phyloP scores from a whole-genome alignment of 2,113 vertebrate species.

The Miniopterus natalensis region DNA sequence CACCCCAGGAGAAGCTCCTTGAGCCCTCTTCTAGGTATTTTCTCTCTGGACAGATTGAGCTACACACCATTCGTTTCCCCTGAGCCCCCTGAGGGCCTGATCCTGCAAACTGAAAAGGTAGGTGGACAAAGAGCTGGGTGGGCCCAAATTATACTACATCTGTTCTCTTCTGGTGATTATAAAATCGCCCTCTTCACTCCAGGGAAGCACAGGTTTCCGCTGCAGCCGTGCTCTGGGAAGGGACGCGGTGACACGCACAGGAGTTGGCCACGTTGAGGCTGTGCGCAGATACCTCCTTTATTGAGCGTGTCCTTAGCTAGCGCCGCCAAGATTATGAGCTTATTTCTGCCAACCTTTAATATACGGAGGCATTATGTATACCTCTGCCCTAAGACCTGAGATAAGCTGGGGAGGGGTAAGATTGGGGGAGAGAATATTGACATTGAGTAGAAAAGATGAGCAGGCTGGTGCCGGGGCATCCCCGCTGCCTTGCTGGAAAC shows the following conservation, averaged over 20 bases:
- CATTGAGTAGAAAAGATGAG: background rate
- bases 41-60: background rate
- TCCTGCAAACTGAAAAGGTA: background rate
- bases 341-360: background rate
- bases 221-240: background rate
- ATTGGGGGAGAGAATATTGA: background rate
- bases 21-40: background rate
- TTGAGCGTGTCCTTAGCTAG: background rate
- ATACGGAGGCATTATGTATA: background rate
- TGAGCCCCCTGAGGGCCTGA: background rate
- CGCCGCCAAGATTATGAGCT: background rate
- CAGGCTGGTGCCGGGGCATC: rapidly evolving
- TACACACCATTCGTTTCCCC: background rate
- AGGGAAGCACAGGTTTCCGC: background rate
- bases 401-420: background rate
- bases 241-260: background rate
- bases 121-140: background rate
- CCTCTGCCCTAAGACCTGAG: background rate
- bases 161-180: background rate
- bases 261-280: background rate
- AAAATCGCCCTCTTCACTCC: background rate
- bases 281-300: background rate
- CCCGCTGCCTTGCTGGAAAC: background rate
- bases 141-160: background rate
- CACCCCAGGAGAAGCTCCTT: background rate